Conservation (phyloP, 2,888 invertebrate species). For the Drosophila fulvimacula region DNA sequence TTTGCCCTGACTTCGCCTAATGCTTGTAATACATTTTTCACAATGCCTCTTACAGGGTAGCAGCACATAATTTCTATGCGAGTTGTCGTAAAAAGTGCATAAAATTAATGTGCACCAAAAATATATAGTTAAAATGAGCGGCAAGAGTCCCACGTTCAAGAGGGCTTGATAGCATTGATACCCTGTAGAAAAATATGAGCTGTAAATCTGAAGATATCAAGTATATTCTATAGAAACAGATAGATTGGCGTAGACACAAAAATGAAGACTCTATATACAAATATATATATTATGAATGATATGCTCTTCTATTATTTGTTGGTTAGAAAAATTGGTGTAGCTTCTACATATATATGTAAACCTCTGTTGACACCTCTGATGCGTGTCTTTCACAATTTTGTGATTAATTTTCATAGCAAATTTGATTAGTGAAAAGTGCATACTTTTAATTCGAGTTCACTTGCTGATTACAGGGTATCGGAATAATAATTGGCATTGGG, state of each 20-base stretch:
- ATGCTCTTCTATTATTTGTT: neutral
- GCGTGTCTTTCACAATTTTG: neutral
- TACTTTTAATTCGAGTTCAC: neutral
- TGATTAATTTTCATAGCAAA: too few relatives aligned
- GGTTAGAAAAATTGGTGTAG: too few relatives aligned
- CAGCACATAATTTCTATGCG: constrained; percentile 69
- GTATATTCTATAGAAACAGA: neutral
- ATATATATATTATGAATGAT: neutral
- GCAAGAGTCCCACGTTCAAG: constrained; percentile 21
- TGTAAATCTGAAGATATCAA: neutral
- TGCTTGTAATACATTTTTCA: constrained; percentile 48
- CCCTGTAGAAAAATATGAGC: constrained; percentile 13
- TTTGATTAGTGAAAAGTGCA: neutral
- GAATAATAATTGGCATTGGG: constrained; percentile 70
- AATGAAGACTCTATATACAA: neutral
- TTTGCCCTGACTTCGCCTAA: constrained; percentile 39
- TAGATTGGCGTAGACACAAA: neutral
- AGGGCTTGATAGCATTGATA: constrained; percentile 13
- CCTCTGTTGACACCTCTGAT: neutral
- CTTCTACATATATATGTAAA: neutral
- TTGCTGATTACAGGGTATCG: constrained; percentile 31
- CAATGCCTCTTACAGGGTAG: constrained; percentile 50
- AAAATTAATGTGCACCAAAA: constrained; percentile 69
- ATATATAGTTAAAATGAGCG: constrained; percentile 34
- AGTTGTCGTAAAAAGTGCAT: constrained; percentile 70